Conservation (phyloP, 2,888 invertebrate genomes). For the Sarcophaga subvicina region DNA sequence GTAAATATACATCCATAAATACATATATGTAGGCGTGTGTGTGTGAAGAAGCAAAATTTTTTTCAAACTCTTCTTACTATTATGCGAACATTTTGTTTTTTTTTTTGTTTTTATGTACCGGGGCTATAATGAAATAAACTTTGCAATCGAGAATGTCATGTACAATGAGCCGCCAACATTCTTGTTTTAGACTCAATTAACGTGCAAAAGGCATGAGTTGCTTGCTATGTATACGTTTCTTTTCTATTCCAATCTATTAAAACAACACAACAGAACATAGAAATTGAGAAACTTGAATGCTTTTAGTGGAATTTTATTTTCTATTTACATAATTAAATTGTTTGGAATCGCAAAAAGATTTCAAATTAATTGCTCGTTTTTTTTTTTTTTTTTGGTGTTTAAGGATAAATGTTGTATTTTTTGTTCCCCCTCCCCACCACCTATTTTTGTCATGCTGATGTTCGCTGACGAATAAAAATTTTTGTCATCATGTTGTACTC, state of each 20-base stretch:
- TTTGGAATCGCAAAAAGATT: conserved; percentile 51
- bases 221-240: neutral
- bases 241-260: conserved; percentile 23
- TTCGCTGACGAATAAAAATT: no score
- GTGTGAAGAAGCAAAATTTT: neutral
- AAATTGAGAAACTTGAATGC: conserved; percentile 39
- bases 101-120: conserved; percentile 25
- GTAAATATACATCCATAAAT: neutral
- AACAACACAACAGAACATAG: neutral
- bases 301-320: conserved; percentile 51
- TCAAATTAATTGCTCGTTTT: conserved; percentile 11
- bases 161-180: conserved; percentile 55
- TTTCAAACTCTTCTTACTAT: neutral
- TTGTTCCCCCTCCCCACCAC: neutral
- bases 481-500: no score
- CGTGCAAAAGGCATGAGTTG: conserved; percentile 48
- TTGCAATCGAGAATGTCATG: conserved; percentile 61
- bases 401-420: neutral
- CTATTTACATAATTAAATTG: conserved; percentile 65
- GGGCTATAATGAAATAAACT: conserved; percentile 63
- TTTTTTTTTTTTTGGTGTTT: neutral
- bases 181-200: conserved; percentile 65
- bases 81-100: neutral
- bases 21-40: neutral
- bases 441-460: no score